Evolutionary conservation across 2,113 vertebrate species (phyloP), one percentile per base, ranked within the genome.

Genomic region (Micronycteris hirsuta): DNA sequence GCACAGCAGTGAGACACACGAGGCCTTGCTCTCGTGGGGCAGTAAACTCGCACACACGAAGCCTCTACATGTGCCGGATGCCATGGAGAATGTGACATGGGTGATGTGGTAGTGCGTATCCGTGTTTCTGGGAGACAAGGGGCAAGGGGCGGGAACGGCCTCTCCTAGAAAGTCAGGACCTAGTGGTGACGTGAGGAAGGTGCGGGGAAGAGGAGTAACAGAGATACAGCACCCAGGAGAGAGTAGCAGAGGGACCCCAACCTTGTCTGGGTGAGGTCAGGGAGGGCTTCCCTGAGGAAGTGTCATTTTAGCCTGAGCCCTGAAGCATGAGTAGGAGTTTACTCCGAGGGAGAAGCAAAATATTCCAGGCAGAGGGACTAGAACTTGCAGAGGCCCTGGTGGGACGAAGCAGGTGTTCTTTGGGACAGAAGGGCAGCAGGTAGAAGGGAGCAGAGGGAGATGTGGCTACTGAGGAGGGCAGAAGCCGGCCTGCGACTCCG

Each of bases 201-300:
- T 38, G 22, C 76, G 14, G 38, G 65, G 68, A 45, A 43, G 56
- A 49, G 78, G 83, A 17, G 68, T 67, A 47, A 28, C 43, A 22
- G 68, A 16, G 82, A 13, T 22, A 36, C 26, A 4, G 47, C 26
- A 41, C 22, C 45, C 28, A 4, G 38, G 45, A 31, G 54, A 24
- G 7, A 49, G 15, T 3, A 38, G 52, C 7, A 70, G 26, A 61
- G 71, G 38, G 71, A 84, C 43, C n/a, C 70, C 1, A 19, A 7
- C 14, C 38, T 33, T 49, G 9, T 33, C 89, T 67, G 33, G 20
- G 19, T 73, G 68, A 41, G 52, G 10, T 78, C 83, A 63, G 20
- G 71, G 91, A 41, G 71, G 93, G 26, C 93, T 93, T 95, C 71
- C 93, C 16, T 4, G 93, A 91, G 70, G 76, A 16, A 4, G 71